These are phyloP conservation scores for Cherax destructor DNA, from an alignment of 1,140 invertebrate genomes.

Conservation along the genomic window DNA sequence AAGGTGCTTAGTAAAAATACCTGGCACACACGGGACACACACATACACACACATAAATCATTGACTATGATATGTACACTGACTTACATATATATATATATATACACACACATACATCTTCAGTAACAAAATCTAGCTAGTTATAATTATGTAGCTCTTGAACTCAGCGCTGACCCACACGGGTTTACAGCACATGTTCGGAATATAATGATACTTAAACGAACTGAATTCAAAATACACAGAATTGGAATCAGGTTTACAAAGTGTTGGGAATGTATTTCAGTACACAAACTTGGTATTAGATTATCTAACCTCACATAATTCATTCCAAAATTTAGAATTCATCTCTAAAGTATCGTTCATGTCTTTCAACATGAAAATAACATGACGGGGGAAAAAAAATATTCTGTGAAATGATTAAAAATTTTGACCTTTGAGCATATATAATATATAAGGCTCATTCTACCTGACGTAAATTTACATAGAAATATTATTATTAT, in stretches of 20 bases:
- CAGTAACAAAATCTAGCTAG: too few relatives aligned
- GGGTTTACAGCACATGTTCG: too few relatives aligned
- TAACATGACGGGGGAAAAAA: neutral
- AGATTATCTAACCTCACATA: neutral
- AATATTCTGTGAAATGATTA: neutral
- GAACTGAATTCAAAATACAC: neutral
- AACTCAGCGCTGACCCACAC: too few relatives aligned
- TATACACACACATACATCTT: neutral
- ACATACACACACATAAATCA: constrained; percentile 8
- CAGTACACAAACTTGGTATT: neutral
- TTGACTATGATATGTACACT: constrained; percentile 39
- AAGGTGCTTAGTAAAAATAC: neutral
- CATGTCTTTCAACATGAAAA: neutral
- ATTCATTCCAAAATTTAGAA: neutral
- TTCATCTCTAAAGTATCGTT: neutral
- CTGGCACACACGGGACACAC: constrained; percentile 14
- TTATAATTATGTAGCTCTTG: too few relatives aligned
- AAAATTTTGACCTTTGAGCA: neutral
- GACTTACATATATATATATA: constrained; percentile 30
- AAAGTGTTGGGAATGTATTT: neutral
- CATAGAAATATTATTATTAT: neutral
- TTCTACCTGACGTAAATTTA: neutral
- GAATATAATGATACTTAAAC: too few relatives aligned
- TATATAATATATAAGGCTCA: neutral
- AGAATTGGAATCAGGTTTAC: neutral